Conservation (phyloP, 2,888 invertebrate species). For the Pyralis farinalis region DNA sequence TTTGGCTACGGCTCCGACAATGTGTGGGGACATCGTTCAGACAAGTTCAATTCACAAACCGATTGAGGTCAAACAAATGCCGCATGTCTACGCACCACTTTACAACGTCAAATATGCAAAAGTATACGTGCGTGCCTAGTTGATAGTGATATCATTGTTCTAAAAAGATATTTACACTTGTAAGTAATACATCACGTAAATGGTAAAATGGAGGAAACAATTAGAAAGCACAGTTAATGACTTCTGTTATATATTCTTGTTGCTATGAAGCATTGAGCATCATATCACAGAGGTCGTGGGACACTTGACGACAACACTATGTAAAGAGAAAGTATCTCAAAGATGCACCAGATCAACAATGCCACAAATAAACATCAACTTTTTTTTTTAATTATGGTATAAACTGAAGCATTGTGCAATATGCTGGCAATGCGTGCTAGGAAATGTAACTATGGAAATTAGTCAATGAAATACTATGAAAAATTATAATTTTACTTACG, state of each 20-base stretch:
- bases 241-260: neutral
- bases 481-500: slow-evolving; percentile 49
- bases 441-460: slow-evolving; percentile 19
- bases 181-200: no score
- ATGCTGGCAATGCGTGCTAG: slow-evolving; percentile 16
- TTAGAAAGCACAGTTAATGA: no score
- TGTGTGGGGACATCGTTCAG: slow-evolving; percentile 37
- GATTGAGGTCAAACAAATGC: slow-evolving; percentile 66
- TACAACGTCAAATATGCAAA: neutral
- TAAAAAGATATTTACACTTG: no score
- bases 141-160: no score
- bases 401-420: slow-evolving; percentile 66
- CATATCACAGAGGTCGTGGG: slow-evolving; percentile 17
- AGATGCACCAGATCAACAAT: slow-evolving; percentile 13
- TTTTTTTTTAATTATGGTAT: slow-evolving; percentile 16
- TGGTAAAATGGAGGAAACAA: no score
- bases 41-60: slow-evolving; percentile 35
- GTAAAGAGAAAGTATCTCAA: slow-evolving; percentile 30
- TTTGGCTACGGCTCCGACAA: slow-evolving; percentile 11
- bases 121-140: no score
- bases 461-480: slow-evolving; percentile 16
- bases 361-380: slow-evolving; percentile 3
- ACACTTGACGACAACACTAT: neutral
- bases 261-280: slow-evolving; percentile 6
- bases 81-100: slow-evolving; percentile 38